phyloP scores from a whole-genome alignment of 2,888 invertebrate genomes.

The Catocala nupta region DNA sequence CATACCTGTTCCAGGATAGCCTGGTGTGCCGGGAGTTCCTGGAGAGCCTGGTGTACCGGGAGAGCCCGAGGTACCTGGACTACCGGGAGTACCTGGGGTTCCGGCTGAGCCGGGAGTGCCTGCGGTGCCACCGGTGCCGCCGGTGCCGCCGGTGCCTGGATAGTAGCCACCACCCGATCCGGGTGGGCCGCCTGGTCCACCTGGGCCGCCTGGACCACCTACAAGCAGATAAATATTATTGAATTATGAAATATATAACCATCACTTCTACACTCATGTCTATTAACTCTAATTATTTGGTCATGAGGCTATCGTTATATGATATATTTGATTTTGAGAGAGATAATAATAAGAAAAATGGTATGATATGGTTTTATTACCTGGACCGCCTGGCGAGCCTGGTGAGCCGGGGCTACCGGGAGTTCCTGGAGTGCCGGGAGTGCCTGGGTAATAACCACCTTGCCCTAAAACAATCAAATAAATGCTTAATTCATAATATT shows the following conservation, averaged over 20 bases:
- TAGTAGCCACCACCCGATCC: conserved; percentile 50
- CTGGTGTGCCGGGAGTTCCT: conserved; percentile 54
- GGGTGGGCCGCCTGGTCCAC: conserved; percentile 65
- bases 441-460: conserved; percentile 53
- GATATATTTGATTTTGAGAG: too few species aligned
- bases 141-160: conserved; percentile 35
- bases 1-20: conserved; percentile 62
- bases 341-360: neutral
- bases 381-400: conserved; percentile 58
- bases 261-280: too few species aligned
- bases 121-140: conserved; percentile 34
- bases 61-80: conserved; percentile 41
- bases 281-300: too few species aligned
- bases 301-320: too few species aligned
- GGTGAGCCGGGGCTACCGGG: conserved; percentile 59
- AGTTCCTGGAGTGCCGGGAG: conserved; percentile 58
- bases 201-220: conserved; percentile 69
- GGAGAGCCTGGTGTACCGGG: conserved; percentile 51
- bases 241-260: too few species aligned
- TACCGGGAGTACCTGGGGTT: conserved; percentile 42
- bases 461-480: conserved; percentile 32
- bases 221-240: too few species aligned
- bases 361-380: conserved; percentile 15
- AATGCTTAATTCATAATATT: too few species aligned
- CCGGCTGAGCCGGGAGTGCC: conserved; percentile 54